Evolutionary conservation across 2,113 vertebrate genomes (phyloP), one percentile per base, ranked within the genome.

Genomic region (Equus quagga): DNA sequence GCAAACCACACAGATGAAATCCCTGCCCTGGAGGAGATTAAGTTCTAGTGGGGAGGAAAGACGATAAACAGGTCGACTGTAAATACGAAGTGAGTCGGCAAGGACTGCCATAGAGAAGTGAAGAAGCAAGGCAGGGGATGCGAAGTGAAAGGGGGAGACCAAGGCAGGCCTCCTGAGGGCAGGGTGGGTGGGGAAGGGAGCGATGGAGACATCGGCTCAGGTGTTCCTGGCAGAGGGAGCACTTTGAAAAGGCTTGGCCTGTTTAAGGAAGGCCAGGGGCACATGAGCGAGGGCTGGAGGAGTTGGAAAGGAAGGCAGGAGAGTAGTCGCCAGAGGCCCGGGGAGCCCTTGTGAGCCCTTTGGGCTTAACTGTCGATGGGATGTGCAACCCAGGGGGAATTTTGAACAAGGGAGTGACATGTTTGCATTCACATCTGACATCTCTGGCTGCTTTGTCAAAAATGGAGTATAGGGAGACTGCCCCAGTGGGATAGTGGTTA

Each of bases 141-240:
- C 0, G 0, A 44, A n/a, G 21, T 11, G 49, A 15, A 21, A 3
- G 11, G 79, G 67, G 4, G 10, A 46, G 12, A n/a, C 36, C 8
- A 1, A 26, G 65, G 8, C 31, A 69, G 46, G 88, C 17, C 6
- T 23, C 79, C 23, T 21, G 26, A 81, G 21, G 12, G 6, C 64
- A 26, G 33, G n/a, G 31, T 44, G 11, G 10, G 36, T 41, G 36
- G 36, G 36, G 36, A 41, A 83, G 72, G 8, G 33, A 58, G 69
- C 13, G 5, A 6, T 14, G 23, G 36, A 18, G 5, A 46, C 33
- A 36, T 19, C 13, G 2, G 2, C 60, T n/a, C 1, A 0, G 23
- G 41, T 13, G 3, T 46, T 92, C 70, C 62, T 17, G 11, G 41
- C 58, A 44, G 17, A 36, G 26, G 36, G 60, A 44, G 33, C 28